These are phyloP conservation scores for Bergia sp. DNA, from an alignment of 92 coral and sea anemone species.

Conservation along the genomic window DNA sequence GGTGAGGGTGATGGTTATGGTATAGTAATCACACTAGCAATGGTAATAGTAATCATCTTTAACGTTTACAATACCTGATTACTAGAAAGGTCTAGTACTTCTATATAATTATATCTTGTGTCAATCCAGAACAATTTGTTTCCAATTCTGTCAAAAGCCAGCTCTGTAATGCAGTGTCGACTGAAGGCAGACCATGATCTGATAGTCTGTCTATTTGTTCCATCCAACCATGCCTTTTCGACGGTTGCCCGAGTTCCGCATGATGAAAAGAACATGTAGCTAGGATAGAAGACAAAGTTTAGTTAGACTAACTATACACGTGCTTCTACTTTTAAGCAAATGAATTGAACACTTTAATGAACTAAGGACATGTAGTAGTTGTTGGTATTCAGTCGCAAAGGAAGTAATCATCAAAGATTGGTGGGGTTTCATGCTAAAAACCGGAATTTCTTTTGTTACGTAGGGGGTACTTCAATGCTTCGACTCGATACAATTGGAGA, in stretches of 20 bases:
- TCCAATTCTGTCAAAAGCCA: conserved; percentile 4
- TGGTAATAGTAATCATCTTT: too few relatives aligned
- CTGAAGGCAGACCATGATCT: conserved; percentile 28
- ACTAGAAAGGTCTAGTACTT: conserved; percentile 7
- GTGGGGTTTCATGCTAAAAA: too few relatives aligned
- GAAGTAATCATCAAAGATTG: too few relatives aligned
- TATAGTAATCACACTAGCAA: too few relatives aligned
- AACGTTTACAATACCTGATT: background rate
- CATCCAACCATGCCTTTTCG: conserved; percentile 5
- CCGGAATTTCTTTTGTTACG: too few relatives aligned
- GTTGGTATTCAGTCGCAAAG: too few relatives aligned
- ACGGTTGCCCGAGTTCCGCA: conserved; percentile 7
- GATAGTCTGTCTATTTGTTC: background rate
- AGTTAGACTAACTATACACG: background rate
- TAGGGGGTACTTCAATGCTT: too few relatives aligned
- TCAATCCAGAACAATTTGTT: conserved; percentile 24
- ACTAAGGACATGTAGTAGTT: too few relatives aligned
- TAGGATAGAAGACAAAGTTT: background rate
- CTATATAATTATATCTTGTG: background rate
- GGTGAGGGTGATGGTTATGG: too few relatives aligned
- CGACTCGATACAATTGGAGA: too few relatives aligned
- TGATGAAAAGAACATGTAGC: conserved; percentile 26
- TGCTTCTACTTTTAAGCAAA: too few relatives aligned
- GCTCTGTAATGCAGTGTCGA: conserved; percentile 7
- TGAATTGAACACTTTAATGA: too few relatives aligned